Base-by-base conservation (phyloP, 2,888 invertebrate species). In the Papilio elwesi region DNA sequence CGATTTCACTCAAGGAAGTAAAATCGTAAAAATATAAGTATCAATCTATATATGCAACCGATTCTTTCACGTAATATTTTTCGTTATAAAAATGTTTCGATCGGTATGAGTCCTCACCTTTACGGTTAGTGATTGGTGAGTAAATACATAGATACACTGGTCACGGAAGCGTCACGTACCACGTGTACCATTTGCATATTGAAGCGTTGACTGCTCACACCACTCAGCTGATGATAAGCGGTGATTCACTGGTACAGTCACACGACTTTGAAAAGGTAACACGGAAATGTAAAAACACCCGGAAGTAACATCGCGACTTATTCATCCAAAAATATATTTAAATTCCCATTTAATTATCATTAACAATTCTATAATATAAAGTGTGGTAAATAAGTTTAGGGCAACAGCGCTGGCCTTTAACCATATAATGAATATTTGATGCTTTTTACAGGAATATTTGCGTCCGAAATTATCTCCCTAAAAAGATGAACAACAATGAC, bases 101-200 rank as follows among this genome's bases (percentile, higher is more conserved):
- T 38, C 38, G 59, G 59, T 59, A 26, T 73, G 65, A 57, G 51
- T 64, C 38, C 11, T 26, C 52, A 66, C 47, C 65, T 71, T 73
- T 73, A 69, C 47, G 12, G n/a, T n/a, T 15, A 43, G 15, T 16
- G 49, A 15, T n/a, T 8, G 8, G 48, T 68, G 47, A 59, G 13
- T 68, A 68, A 48, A 52, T 66, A 59, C 16, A 64, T 16, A 64
- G 73, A 73, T 73, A 73, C 16, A 52, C 15, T 52, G 16, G 52
- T 66, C 62, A 59, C 66, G 70, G 70, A 73, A 73, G 70, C 53
- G 62, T 66, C 73, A 73, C 66, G 70, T 69, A 70, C 62, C 66
- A 67, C 59, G 57, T 62, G 66, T 13, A 26, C 11, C 70, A 70
- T 73, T 66, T 70, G 70, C 73, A 73, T 73, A 70, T 73, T 67